Base-by-base conservation (phyloP, 2,888 invertebrate genomes). In the Muscina levida region DNA sequence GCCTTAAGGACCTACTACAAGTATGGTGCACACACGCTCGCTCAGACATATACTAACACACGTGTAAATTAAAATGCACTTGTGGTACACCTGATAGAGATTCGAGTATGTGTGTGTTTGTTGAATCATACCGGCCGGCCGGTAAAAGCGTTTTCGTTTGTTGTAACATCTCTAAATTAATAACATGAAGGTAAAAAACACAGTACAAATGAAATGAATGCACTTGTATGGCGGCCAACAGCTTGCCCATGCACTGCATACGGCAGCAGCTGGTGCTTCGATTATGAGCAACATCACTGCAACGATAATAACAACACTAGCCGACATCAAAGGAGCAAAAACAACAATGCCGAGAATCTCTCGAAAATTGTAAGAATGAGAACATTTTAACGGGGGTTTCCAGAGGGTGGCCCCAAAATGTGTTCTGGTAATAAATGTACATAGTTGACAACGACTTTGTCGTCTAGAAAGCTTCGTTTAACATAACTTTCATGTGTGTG, bases 81-180 rank as follows among this genome's bases (percentile, higher is more conserved):
- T 51, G 51, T 44, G 44, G 5, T 51, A 51, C 22, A 4, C 5
- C 1, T 31, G 31, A 31, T 8, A 31, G 31, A 31, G n/a, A 31
- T 31, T 3, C 31, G 8, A 31, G 31, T 31, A 8, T 39, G 53
- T 53, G 22, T 53, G 24, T 22, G 51, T 15, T 15, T 10, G 51
- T 51, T 31, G 1, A 24, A 15, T n/a, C 46, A 67, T 44, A 19
- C 42, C 80, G 67, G 77, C 80, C 77, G 80, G 80, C 77, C 80
- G 80, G 80, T 71, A 74, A 53, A 79, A 70, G 31, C 11, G 71
- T 71, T 66, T 81, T 80, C 72, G 39, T 73, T 73, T 62, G 17
- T 22, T 51, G 62, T 76, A 79, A 79, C 75, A 76, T 76, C 68
- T 70, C 42, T 71, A 81, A 81, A 77, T 74, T 81, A 73, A 74